A percentile compares a stretch with the other conserved stretches of the same genome.
phyloP scores from a whole-genome alignment of 2,888 invertebrate genomes.

The Eupithecia subfuscata region DNA sequence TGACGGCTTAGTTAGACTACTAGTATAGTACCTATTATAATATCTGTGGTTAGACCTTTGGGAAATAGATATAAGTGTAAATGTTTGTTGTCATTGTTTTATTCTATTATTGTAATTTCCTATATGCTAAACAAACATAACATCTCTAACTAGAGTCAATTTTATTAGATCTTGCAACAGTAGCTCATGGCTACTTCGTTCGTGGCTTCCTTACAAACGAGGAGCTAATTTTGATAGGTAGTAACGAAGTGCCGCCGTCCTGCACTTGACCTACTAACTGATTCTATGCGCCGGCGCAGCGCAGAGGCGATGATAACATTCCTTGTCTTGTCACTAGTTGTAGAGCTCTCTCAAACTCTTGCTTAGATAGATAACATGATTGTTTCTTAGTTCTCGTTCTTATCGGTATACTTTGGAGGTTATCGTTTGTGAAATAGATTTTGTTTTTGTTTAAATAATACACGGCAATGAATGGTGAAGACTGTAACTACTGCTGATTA shows the following conservation, averaged over 20 bases:
- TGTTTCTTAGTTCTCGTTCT: background rate
- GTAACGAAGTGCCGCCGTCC: slow-evolving; percentile 32
- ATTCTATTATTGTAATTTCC: too few relatives aligned
- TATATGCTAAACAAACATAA: too few relatives aligned
- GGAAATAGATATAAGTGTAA: too few relatives aligned
- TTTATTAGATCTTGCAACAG: slow-evolving; percentile 45
- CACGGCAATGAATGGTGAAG: too few relatives aligned
- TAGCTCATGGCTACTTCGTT: slow-evolving; percentile 46
- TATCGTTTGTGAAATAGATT: background rate
- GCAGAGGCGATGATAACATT: slow-evolving; percentile 32
- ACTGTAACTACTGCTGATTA: background rate
- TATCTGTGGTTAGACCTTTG: too few relatives aligned
- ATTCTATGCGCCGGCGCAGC: slow-evolving; percentile 36
- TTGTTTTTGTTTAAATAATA: background rate
- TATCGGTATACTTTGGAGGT: background rate
- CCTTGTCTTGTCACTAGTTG: slow-evolving; percentile 1
- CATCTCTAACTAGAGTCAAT: slow-evolving; percentile 15
- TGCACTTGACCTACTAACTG: slow-evolving; percentile 49
- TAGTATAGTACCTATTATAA: too few relatives aligned
- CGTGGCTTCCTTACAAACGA: slow-evolving; percentile 48
- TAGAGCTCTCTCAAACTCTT: background rate
- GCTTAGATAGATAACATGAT: background rate
- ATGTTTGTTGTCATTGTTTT: too few relatives aligned
- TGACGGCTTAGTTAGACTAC: too few relatives aligned
- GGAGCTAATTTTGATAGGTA: slow-evolving; percentile 47